Evolutionary conservation across 2,888 invertebrate genomes (phyloP), one percentile per base, ranked within the genome.

Genomic region (Gymnocheta viridis): DNA sequence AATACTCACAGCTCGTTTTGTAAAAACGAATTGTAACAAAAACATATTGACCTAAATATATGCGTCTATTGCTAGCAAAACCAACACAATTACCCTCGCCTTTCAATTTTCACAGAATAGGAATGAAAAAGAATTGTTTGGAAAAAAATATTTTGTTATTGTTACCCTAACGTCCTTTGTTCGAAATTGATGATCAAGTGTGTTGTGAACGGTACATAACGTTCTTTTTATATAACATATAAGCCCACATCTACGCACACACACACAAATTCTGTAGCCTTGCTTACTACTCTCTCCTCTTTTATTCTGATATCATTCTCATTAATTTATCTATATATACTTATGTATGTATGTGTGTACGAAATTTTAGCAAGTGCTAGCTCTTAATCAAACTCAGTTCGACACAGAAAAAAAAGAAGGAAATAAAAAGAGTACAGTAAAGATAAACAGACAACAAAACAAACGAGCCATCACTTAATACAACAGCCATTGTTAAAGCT

Each of bases 21-120:
- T 58, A 51, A 47, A 72, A 70, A 60, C 14, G 38, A 44, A 73
- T 27, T 69, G 74, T 81, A 58, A 84, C 80, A 81, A 81, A 81
- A 77, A 81, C 80, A 77, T 81, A 84, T 84, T 84, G 84, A 84
- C 84, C 84, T 73, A 81, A 84, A 84, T 84, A 58, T 54, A 79
- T 64, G 62, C 29, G 66, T 32, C 51, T 32, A 29, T 49, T 32
- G 27, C 49, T 17, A 35, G 58, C n/a, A 32, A 7, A 6, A 35
- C n/a, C 17, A 38, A n/a, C 6, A 41, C 19, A 2, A n/a, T 4
- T 9, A n/a, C 22, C 29, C 47, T 12, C n/a, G 51, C 6, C 12
- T 27, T 7, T 60, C 6, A 44, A 29, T 9, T 29, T 19, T 14
- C n/a, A 56, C n/a, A 77, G 7, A 7, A 35, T 4, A 17, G 14